Evolutionary conservation across 1,140 invertebrate species (phyloP), one percentile per base, ranked within the genome.

Genomic region (Danaus melanippus): DNA sequence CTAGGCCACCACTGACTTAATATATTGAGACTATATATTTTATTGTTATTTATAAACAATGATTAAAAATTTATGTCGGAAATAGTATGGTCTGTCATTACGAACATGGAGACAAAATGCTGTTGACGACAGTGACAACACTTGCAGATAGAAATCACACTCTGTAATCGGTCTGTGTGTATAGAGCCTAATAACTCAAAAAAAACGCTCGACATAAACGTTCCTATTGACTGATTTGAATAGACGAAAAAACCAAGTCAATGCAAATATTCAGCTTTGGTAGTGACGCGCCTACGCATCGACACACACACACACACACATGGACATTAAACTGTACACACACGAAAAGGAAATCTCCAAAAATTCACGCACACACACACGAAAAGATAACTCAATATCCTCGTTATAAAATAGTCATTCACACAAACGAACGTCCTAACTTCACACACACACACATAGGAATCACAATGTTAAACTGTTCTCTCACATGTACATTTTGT

Each of bases 381-480:
- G 40, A n/a, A 9, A 17, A 46, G 47, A 50, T 15, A 50, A 48
- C 49, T 47, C 12, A 42, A 54, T 47, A 54, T 46, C 11, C 15
- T 12, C 48, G 39, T 32, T 41, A 32, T 8, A 41, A 50, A 40
- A 40, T 41, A 50, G 42, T 50, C 32, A 50, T n/a, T 12, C 48
- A 45, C 48, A 10, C 42, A 40, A 21, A 50, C 43, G 3, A 15
- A 53, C 45, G 42, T 56, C 43, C 53, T 49, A 58, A 55, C 62
- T 62, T 51, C 64, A 71, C 67, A 7, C 74, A 73, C 74, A 76
- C 76, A 67, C 49, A 17, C 9, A 51, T n/a, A n/a, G 8, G 54
- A 50, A 9, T 68, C 12, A 32, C 21, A 32, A 32, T 32, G 21
- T 32, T 3, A 32, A 32, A 32, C 6, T 8, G 21, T 8, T 32